Base-by-base conservation (phyloP, 2,888 invertebrate genomes). In the Cerastis rubricosa region DNA sequence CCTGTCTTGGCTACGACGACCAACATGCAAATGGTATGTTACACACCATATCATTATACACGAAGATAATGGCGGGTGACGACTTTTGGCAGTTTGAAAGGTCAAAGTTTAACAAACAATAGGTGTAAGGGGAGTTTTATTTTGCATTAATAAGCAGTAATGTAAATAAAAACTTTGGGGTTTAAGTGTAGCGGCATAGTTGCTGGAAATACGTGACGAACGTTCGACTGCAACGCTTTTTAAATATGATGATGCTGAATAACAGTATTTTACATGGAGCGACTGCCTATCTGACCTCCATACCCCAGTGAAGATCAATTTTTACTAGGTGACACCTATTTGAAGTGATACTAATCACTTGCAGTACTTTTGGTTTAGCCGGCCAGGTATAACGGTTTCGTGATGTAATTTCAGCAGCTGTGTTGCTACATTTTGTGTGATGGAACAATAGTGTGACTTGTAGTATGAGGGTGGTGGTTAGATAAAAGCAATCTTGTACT, bases 11-110 rank as follows among this genome's bases (percentile, higher is more conserved):
- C 91, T 1, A 87, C 91, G 9, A 83, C 14, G 6, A 57, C 91
- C 51, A 93, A 94, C 85, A 81, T 94, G 0, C 93, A 91, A 76
- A 88, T 94, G 92, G 94, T 94, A 90, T 87, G 92, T 76, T 76
- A 73, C n/a, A 66, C 47, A 67, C 19, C 45, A 57, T 43, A 17
- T 12, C 12, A 43, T 43, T 14, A 43, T 43, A 8, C 43, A 43
- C 3, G 14, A 8, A 61, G 29, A 4, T 61, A 61, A 35, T 19
- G 9, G n/a, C n/a, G 8, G 59, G 29, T 59, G 14, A 17, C 29
- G 8, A 19, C 1, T 29, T 59, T 59, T n/a, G 8, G 17, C 59
- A 14, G 59, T 29, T 59, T 19, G 25, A 14, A 57, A 57, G n/a
- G 12, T 14, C 17, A 59, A 19, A 35, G 59, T 19, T 64, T 25